Conservation (phyloP, 2,797 vertebrate species). For the Acipenser ruthenus region DNA sequence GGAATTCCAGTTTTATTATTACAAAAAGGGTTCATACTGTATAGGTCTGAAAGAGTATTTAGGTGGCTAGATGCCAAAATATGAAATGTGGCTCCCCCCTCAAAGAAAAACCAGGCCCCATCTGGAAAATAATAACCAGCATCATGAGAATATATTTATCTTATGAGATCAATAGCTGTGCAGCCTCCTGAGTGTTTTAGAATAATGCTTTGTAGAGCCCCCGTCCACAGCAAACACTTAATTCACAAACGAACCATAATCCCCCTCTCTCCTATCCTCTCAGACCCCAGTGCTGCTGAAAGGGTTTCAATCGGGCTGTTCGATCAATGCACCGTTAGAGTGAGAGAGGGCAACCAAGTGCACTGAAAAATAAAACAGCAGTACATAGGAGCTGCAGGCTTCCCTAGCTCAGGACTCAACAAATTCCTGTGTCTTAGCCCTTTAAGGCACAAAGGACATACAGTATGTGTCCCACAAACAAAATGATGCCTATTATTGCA, state of each 20-base stretch:
- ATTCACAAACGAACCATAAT: slow-evolving; percentile 6
- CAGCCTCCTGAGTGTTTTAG: not conserved
- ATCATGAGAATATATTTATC: not conserved
- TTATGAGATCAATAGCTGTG: not conserved
- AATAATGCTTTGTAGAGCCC: slow-evolving; percentile 2
- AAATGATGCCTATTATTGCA: too few relatives aligned
- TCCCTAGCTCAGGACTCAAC: too few relatives aligned
- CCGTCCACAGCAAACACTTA: slow-evolving; percentile 7
- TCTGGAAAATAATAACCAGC: not conserved
- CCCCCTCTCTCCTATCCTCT: not conserved
- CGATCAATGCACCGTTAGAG: not conserved
- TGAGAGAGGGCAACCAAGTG: not conserved
- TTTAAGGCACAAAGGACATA: too few relatives aligned
- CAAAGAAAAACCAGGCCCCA: not conserved
- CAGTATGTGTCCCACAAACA: too few relatives aligned
- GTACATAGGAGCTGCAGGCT: not conserved
- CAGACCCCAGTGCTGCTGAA: not conserved
- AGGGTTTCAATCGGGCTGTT: not conserved
- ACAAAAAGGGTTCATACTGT: not conserved
- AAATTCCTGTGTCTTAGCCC: too few relatives aligned
- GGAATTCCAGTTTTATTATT: slow-evolving; percentile 3
- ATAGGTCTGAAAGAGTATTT: not conserved
- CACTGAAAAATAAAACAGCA: not conserved
- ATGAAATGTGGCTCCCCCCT: not conserved
- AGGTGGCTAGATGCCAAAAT: too few relatives aligned